These are phyloP conservation scores for Poeciliopsis turrubarensis DNA, from an alignment of 2,113 vertebrate species.

Conservation along the genomic window DNA sequence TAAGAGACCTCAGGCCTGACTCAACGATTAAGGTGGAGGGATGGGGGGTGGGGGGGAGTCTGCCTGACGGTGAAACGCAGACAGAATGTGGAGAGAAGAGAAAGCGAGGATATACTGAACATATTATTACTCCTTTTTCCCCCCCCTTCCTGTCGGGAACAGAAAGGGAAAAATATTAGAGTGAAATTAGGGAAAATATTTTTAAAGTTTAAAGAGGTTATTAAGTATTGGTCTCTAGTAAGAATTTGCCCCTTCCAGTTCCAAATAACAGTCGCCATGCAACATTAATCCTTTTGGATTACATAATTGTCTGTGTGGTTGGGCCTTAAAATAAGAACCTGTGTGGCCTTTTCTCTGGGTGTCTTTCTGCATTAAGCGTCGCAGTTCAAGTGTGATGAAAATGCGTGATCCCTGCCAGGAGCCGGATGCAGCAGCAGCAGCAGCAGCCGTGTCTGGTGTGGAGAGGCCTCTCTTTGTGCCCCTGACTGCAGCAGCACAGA, in stretches of 20 bases:
- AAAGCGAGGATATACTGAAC: conserved; percentile 24
- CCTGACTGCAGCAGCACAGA: conserved; percentile 14
- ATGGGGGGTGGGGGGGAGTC: conserved; percentile 53
- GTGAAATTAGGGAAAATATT: conserved; percentile 4
- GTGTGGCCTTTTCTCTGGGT: conserved; percentile 61
- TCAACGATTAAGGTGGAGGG: conserved; percentile 33
- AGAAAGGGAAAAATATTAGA: conserved; percentile 27
- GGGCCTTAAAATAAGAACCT: conserved; percentile 57
- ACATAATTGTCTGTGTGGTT: conserved; percentile 37
- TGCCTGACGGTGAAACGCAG: conserved; percentile 43
- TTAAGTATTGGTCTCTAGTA: conserved; percentile 6
- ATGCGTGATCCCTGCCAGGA: conserved; percentile 45
- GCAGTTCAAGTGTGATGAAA: conserved; percentile 64
- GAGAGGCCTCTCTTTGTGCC: conserved; percentile 48
- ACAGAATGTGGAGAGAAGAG: conserved; percentile 10
- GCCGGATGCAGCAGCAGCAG: conserved; percentile 17
- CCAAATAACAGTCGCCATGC: conserved; percentile 34
- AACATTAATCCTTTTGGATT: conserved; percentile 39
- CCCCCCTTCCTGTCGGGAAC: not conserved
- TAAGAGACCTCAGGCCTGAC: conserved; percentile 35
- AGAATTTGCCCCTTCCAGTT: conserved; percentile 9
- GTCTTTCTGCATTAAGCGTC: conserved; percentile 57
- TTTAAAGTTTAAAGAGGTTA: conserved; percentile 17
- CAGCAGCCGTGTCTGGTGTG: conserved; percentile 41
- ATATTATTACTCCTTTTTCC: conserved; percentile 28